phyloP scores from a whole-genome alignment of 2,113 vertebrate genomes.

The Poeciliopsis retropinna region DNA sequence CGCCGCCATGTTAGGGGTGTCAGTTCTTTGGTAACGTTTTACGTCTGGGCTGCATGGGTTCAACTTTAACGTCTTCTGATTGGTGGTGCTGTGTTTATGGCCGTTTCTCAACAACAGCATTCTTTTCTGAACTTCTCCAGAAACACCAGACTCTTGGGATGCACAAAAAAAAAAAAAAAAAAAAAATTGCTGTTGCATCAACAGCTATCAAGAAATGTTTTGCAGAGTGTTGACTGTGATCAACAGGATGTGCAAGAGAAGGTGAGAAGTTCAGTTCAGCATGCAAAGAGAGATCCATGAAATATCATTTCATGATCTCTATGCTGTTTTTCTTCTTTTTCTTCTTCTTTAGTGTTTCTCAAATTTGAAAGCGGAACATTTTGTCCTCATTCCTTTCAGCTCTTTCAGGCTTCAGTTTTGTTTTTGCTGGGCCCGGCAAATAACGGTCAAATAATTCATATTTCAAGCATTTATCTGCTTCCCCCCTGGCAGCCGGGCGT shows the following conservation, averaged over 20 bases:
- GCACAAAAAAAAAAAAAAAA: too few species aligned
- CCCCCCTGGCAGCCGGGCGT: conserved; percentile 53
- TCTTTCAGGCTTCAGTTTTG: conserved; percentile 12
- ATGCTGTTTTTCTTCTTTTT: too few species aligned
- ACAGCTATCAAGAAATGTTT: too few species aligned
- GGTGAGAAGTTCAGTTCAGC: conserved; percentile 21
- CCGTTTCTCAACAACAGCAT: too few species aligned
- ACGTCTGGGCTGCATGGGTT: too few species aligned
- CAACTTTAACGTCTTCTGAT: too few species aligned
- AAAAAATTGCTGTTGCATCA: too few species aligned
- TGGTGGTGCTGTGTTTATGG: too few species aligned
- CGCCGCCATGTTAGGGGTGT: too few species aligned
- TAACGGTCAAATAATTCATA: conserved; percentile 59
- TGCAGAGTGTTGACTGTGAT: conserved; percentile 16
- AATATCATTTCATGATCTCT: not conserved
- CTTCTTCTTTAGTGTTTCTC: not conserved
- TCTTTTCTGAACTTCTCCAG: too few species aligned
- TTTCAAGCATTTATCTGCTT: conserved; percentile 50
- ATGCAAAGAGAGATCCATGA: not conserved
- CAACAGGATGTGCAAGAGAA: conserved; percentile 9
- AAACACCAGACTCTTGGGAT: too few species aligned
- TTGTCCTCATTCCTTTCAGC: not conserved
- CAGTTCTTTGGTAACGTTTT: too few species aligned
- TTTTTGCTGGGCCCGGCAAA: conserved; percentile 39
- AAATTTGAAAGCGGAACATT: not conserved